Percentiles rank a stretch among this genome's conserved stretches.
Conservation (phyloP, 2,888 invertebrate genomes). For the Pollenia labialis region DNA sequence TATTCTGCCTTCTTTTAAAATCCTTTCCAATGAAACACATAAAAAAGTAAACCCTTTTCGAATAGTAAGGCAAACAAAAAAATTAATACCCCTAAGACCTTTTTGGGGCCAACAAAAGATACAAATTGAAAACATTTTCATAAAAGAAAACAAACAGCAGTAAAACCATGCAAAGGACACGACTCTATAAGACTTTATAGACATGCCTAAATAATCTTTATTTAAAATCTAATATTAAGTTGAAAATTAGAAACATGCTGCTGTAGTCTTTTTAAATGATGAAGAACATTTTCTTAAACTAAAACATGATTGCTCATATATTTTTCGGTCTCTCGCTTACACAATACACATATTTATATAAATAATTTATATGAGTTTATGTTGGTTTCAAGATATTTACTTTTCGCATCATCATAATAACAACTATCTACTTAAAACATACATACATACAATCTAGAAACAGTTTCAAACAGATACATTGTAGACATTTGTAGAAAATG, state of each 20-base stretch:
- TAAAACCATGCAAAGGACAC: background rate
- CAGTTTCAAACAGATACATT: no score
- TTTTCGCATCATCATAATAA: conserved; percentile 16
- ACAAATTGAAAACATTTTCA: conserved; percentile 15
- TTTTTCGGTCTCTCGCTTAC: background rate
- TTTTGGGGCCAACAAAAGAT: background rate
- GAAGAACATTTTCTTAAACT: conserved; percentile 32
- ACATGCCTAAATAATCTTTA: no score
- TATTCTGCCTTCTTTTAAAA: background rate
- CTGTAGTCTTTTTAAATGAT: background rate
- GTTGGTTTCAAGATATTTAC: conserved; percentile 44
- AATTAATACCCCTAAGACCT: background rate
- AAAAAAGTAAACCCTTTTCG: conserved; percentile 1
- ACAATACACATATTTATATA: background rate
- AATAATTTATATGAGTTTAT: conserved; percentile 27
- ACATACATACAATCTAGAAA: no score
- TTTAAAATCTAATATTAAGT: background rate
- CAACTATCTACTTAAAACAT: background rate
- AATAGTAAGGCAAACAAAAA: conserved; percentile 1
- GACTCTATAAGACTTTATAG: background rate
- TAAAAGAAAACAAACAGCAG: background rate
- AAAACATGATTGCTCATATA: conserved; percentile 33
- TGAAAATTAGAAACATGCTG: background rate
- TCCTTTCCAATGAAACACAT: background rate
- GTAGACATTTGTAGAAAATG: background rate